Percentiles rank a stretch among this genome's conserved stretches.
phyloP scores from a whole-genome alignment of 2,797 vertebrate species.

The Gymnodraco acuticeps region DNA sequence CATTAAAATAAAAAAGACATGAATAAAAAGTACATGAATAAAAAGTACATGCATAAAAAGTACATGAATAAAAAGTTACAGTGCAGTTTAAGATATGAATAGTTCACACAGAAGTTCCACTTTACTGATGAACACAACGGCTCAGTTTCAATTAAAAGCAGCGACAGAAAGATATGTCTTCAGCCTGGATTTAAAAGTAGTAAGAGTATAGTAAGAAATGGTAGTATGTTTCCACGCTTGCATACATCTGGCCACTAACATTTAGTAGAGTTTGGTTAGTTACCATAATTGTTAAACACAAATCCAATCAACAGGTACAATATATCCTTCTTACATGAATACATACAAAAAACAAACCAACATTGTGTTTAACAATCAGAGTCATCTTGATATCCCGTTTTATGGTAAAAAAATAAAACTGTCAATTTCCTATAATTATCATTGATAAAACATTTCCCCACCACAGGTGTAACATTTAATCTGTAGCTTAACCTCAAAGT shows the following conservation, averaged over 20 bases:
- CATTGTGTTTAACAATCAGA: neutral
- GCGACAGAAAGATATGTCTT: too few species aligned
- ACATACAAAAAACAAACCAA: neutral
- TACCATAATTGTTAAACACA: neutral
- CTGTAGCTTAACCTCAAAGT: neutral
- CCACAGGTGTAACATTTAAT: neutral
- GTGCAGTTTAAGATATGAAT: too few species aligned
- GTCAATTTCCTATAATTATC: neutral
- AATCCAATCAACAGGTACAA: neutral
- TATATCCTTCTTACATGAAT: neutral
- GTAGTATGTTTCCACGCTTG: neutral
- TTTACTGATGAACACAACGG: too few species aligned
- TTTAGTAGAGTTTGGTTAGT: slow-evolving; percentile 1
- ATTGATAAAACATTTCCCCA: neutral
- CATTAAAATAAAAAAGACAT: too few species aligned
- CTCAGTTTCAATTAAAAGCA: too few species aligned
- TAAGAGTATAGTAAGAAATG: too few species aligned
- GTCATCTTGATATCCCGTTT: neutral
- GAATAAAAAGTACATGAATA: too few species aligned
- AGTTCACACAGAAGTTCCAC: too few species aligned
- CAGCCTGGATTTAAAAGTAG: too few species aligned
- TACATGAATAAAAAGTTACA: too few species aligned
- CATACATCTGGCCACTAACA: neutral
- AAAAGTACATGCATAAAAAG: too few species aligned
- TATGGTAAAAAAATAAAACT: neutral